Evolutionary conservation across 2,888 invertebrate genomes (phyloP).

Genomic region (Callyntrura sp.): DNA sequence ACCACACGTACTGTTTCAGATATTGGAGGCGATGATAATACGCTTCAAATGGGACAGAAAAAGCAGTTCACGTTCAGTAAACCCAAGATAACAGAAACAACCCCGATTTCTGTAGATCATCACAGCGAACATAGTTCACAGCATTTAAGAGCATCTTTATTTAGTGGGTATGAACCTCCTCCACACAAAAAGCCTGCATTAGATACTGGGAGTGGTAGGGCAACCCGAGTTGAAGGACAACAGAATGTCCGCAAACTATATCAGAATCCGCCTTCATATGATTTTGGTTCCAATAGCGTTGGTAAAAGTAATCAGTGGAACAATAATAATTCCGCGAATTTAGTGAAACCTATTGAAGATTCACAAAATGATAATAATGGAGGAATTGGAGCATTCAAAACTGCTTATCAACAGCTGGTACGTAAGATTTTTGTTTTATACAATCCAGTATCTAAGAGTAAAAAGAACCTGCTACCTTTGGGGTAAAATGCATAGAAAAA

Average conservation of each 20-base stretch:
- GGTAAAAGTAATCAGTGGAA: neutral
- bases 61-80: slow-evolving; percentile 47
- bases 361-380: neutral
- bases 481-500: too few species aligned
- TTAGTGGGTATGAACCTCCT: neutral
- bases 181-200: neutral
- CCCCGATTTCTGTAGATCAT: neutral
- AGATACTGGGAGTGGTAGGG: neutral
- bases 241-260: too few species aligned
- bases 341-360: neutral
- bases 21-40: neutral
- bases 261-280: slow-evolving; percentile 1
- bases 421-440: neutral
- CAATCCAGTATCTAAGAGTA: too few species aligned
- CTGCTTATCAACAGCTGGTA: slow-evolving; percentile 72
- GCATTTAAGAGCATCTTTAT: neutral
- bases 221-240: neutral
- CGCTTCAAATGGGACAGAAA: neutral
- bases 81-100: neutral
- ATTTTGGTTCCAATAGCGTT: neutral
- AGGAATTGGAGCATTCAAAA: slow-evolving; percentile 29
- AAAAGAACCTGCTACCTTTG: too few species aligned
- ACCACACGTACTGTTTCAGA: neutral
- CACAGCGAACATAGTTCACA: neutral
- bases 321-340: neutral